phyloP scores from a whole-genome alignment of 2,797 vertebrate genomes.

The Spea hammondii region DNA sequence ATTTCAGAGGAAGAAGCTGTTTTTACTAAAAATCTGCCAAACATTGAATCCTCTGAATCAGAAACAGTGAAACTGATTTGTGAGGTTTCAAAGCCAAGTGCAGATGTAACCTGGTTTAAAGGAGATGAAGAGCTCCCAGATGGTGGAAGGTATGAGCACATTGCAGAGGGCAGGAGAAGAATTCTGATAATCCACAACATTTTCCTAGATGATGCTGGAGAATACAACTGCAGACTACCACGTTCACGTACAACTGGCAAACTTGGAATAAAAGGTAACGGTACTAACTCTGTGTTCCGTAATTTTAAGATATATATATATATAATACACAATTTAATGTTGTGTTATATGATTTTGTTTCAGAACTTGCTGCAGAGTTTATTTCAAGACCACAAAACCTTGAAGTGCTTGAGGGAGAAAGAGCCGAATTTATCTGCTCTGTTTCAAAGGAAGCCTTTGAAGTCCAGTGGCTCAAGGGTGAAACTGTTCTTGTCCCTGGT shows the following conservation, averaged over 20 bases:
- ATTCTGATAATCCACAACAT: slow-evolving; percentile 85
- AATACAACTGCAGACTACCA: slow-evolving; percentile 88
- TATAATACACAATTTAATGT: neutral
- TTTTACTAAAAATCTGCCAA: slow-evolving; percentile 91
- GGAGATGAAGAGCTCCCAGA: slow-evolving; percentile 89
- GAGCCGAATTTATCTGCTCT: slow-evolving; percentile 88
- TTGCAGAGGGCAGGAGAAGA: slow-evolving; percentile 85
- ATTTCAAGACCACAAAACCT: slow-evolving; percentile 84
- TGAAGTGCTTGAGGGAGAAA: slow-evolving; percentile 89
- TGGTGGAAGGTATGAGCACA: slow-evolving; percentile 87
- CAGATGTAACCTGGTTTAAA: slow-evolving; percentile 89
- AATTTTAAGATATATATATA: neutral
- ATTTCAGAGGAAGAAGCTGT: slow-evolving; percentile 88
- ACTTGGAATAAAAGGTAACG: slow-evolving; percentile 86
- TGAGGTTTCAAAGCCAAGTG: slow-evolving; percentile 90
- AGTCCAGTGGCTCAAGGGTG: slow-evolving; percentile 83
- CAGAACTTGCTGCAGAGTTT: slow-evolving; percentile 97
- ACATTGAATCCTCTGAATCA: slow-evolving; percentile 88
- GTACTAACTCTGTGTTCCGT: neutral
- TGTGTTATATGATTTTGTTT: slow-evolving; percentile 50
- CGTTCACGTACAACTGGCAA: slow-evolving; percentile 78
- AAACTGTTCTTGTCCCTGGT: slow-evolving; percentile 75
- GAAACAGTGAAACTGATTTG: slow-evolving; percentile 91
- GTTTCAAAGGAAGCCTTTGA: slow-evolving; percentile 89
- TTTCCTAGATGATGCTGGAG: slow-evolving; percentile 78